phyloP scores from a whole-genome alignment of 2,888 invertebrate genomes.

The Apodemia zela region DNA sequence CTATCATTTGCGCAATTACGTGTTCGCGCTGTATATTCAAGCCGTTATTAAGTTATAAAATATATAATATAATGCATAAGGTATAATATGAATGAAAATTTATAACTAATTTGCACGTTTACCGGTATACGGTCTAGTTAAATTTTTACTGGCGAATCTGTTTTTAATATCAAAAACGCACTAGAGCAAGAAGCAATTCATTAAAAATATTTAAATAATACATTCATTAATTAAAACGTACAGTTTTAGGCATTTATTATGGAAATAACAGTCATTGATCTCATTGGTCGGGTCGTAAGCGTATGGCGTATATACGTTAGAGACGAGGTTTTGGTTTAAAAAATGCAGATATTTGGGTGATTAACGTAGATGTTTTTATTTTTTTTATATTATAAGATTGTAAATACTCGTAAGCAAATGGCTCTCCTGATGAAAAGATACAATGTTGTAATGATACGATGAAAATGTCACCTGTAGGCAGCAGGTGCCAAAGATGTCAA shows the following conservation, averaged over 20 bases:
- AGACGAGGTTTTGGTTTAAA: no score
- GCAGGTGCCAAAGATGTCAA: no score
- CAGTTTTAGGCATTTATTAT: background rate
- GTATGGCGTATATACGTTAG: background rate
- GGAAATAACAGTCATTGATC: background rate
- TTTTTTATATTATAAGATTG: no score
- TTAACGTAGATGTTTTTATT: no score
- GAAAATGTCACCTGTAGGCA: no score
- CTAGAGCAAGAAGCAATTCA: slow-evolving; percentile 1
- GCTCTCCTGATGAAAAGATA: no score
- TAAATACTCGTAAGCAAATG: no score
- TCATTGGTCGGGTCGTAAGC: background rate
- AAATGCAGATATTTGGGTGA: no score
- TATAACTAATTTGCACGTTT: background rate
- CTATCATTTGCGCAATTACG: no score
- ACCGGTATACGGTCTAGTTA: background rate
- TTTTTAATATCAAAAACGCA: background rate
- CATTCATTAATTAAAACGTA: slow-evolving; percentile 4
- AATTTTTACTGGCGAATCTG: background rate
- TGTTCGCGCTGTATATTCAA: no score
- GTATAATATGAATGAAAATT: background rate
- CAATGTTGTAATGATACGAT: no score
- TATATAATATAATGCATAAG: background rate
- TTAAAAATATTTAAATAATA: slow-evolving; percentile 7
- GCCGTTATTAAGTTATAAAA: no score